phyloP scores from a whole-genome alignment of 2,797 vertebrate genomes.

The Sternarchorhynchus goeldii region DNA sequence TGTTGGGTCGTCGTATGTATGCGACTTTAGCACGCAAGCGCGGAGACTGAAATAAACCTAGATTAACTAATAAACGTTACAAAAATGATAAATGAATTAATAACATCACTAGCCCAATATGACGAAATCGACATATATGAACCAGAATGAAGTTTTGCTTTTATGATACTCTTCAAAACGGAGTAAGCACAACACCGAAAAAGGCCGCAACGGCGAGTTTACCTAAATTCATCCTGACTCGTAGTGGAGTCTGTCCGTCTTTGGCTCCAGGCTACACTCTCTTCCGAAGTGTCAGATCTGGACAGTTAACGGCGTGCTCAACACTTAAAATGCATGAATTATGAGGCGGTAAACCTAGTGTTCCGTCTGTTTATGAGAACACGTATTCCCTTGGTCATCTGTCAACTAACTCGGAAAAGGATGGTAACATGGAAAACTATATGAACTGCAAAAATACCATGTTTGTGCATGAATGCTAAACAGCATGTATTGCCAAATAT shows the following conservation, averaged over 20 bases:
- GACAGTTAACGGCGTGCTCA: conserved; percentile 70
- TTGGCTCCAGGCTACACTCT: conserved; percentile 76
- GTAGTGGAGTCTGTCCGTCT: conserved; percentile 78
- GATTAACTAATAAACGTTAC: not conserved
- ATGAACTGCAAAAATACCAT: too few species aligned
- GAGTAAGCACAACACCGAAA: conserved; percentile 59
- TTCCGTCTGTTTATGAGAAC: too few species aligned
- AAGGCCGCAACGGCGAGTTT: conserved; percentile 67
- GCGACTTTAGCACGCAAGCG: too few species aligned
- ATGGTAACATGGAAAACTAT: too few species aligned
- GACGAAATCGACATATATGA: conserved; percentile 16
- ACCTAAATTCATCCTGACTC: conserved; percentile 83
- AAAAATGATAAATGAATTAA: conserved; percentile 4
- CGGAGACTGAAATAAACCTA: not conserved
- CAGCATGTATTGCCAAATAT: too few species aligned
- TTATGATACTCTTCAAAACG: not conserved
- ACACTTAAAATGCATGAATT: conserved; percentile 49
- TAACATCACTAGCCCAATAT: conserved; percentile 2
- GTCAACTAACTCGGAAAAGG: too few species aligned
- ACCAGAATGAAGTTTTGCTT: not conserved
- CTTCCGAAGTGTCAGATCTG: conserved; percentile 78
- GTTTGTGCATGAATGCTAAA: too few species aligned
- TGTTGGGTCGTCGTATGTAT: too few species aligned
- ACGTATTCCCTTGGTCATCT: too few species aligned
- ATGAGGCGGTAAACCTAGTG: not conserved